A percentile compares a stretch with the other conserved stretches of the same genome.
Evolutionary conservation across 2,113 vertebrate genomes (phyloP).

Genomic region (Pollachius pollachius): DNA sequence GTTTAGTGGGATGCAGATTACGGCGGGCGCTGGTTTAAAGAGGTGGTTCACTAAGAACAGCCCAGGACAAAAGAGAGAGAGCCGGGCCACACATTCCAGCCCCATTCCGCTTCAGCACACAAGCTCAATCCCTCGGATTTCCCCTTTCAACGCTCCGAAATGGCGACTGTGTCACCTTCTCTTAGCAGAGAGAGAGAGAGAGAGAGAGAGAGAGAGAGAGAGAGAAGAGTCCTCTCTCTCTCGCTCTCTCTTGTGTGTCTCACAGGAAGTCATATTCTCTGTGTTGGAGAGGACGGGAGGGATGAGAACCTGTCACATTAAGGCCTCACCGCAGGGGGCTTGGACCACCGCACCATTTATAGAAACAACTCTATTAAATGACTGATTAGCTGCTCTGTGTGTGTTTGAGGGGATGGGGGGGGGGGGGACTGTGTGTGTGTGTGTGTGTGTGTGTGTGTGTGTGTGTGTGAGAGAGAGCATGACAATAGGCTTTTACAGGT

Average conservation of each 20-base stretch:
- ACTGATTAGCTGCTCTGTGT: no score
- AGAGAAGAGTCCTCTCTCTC: slow-evolving; percentile 24
- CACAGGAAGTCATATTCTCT: slow-evolving; percentile 34
- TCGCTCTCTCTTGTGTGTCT: slow-evolving; percentile 48
- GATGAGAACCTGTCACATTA: slow-evolving; percentile 13
- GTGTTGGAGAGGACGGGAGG: slow-evolving; percentile 8
- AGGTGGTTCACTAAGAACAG: no score
- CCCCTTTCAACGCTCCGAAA: slow-evolving; percentile 45
- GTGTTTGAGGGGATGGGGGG: no score
- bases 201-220: slow-evolving; percentile 28
- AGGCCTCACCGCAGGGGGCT: neutral
- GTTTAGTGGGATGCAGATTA: slow-evolving; percentile 1
- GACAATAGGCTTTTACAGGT: no score
- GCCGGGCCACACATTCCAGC: slow-evolving; percentile 61
- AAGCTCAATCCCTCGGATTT: slow-evolving; percentile 60
- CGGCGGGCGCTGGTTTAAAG: no score
- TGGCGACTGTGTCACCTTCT: slow-evolving; percentile 62
- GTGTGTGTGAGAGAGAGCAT: no score
- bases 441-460: no score
- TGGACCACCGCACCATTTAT: neutral
- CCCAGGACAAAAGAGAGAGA: no score
- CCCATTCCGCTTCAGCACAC: slow-evolving; percentile 66
- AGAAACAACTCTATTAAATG: no score
- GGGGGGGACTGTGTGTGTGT: no score
- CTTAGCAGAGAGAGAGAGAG: slow-evolving; percentile 33